Evolutionary conservation across 92 coral and sea anemone genomes (phyloP), one percentile per base, ranked within the genome.

Genomic region (Phymanthus crucifer): DNA sequence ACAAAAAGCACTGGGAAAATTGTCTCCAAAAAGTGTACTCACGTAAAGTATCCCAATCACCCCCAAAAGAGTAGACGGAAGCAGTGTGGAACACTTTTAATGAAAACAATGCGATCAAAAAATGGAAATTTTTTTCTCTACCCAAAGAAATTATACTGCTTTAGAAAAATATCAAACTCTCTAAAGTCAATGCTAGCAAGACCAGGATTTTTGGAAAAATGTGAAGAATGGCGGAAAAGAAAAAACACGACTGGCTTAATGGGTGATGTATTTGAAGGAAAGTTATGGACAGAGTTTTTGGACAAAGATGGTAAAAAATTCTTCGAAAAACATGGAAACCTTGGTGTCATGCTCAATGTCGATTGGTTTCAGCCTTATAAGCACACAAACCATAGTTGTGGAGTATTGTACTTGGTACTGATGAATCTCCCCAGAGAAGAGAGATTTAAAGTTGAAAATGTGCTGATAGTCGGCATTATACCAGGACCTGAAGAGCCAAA

Each of bases 311-410:
- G 86, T 18, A 66, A 56, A 37, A 24, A 29, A 2, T 80, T 72
- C 29, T 80, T 85, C 13, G 65, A 80, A 3, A 1, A 32, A 72
- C 45, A 66, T 10, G 73, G 73, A 8, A 85, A 73, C 56, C 72
- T 80, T 17, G 81, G 71, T 34, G 72, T 83, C 26, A 85, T 85
- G 85, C 74, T 85, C 26, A 84, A 84, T 67, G 83, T 78, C 6
- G 88, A 84, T 69, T 84, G 88, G 88, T 84, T 84, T 37, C 88
- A 84, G 83, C 88, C 88, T 11, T 84, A 70, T 57, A 84, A 71
- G 33, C 88, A 84, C 33, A 78, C 83, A n/a, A 58, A 27, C 17
- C 50, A 78, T 54, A 77, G 83, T 57, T 54, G 71, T 77, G 88
- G 88, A 0, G 88, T 78, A 0, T 70, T 84, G 38, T 84, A 84